phyloP scores from a whole-genome alignment of 2,113 vertebrate genomes.

The Hydropotes inermis region DNA sequence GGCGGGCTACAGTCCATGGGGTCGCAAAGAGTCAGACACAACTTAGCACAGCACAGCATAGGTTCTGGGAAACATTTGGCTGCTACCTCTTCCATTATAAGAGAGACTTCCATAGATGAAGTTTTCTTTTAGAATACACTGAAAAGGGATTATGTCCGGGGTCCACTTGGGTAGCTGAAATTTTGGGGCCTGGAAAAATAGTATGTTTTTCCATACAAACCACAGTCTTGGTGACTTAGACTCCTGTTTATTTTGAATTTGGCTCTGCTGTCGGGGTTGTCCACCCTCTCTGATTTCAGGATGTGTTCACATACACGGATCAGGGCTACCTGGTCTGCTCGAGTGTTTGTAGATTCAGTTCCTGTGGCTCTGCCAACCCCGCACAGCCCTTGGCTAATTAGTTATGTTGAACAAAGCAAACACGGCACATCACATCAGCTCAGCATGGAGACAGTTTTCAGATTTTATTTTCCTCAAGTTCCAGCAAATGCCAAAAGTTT shows the following conservation, averaged over 20 bases:
- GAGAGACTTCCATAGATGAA: background rate
- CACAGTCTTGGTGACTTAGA: background rate
- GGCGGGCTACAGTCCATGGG: background rate
- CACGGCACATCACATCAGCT: background rate
- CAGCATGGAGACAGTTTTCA: slow-evolving; percentile 18
- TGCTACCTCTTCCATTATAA: background rate
- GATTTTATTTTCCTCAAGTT: slow-evolving; percentile 32
- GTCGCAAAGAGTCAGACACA: background rate
- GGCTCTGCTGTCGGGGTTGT: background rate
- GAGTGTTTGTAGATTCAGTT: background rate
- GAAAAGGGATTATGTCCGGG: background rate
- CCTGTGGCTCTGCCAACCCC: background rate
- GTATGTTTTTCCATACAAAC: background rate
- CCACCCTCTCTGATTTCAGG: background rate
- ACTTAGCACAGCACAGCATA: background rate
- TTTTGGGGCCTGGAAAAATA: background rate
- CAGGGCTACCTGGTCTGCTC: background rate
- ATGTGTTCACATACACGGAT: background rate
- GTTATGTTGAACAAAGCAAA: background rate
- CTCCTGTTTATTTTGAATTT: background rate
- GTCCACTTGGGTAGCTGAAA: background rate
- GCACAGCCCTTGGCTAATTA: background rate
- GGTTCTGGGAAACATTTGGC: background rate
- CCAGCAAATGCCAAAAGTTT: slow-evolving; percentile 69
- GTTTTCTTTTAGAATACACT: background rate